A percentile compares a stretch with the other conserved stretches of the same genome.
Evolutionary conservation across 2,888 invertebrate genomes (phyloP).

Genomic region (Pachycephus smyrnensis): DNA sequence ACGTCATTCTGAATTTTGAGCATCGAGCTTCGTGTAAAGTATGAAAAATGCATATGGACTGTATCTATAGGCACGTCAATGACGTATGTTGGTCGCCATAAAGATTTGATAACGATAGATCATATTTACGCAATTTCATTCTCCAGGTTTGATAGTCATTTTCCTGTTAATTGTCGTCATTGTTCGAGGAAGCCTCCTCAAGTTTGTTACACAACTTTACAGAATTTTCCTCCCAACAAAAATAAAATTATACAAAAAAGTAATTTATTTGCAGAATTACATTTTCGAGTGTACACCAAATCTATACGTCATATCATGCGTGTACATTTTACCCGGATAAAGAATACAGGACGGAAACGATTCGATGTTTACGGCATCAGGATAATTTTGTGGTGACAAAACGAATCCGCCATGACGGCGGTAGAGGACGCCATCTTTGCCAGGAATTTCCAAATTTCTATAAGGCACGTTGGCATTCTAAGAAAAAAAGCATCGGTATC

Average conservation of each 20-base stretch:
- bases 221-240: no score
- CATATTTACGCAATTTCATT: no score
- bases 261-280: constrained; percentile 32
- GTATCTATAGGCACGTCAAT: no score
- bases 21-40: no score
- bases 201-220: no score
- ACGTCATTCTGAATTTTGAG: no score
- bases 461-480: neutral
- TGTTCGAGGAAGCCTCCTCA: no score
- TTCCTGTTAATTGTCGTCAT: no score
- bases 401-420: constrained; percentile 69
- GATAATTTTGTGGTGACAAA: constrained; percentile 72
- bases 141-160: no score
- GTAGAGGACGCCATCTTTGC: constrained; percentile 69
- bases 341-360: constrained; percentile 64
- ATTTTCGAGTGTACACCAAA: constrained; percentile 53
- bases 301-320: constrained; percentile 66
- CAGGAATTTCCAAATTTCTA: constrained; percentile 28
- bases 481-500: neutral
- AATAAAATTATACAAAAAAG: constrained; percentile 10
- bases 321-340: constrained; percentile 65
- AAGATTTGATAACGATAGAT: no score
- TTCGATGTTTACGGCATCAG: constrained; percentile 68
- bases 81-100: no score
- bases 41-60: no score